Base-by-base conservation (phyloP, 1,140 invertebrate species). In the Amphibalanus amphitrite region DNA sequence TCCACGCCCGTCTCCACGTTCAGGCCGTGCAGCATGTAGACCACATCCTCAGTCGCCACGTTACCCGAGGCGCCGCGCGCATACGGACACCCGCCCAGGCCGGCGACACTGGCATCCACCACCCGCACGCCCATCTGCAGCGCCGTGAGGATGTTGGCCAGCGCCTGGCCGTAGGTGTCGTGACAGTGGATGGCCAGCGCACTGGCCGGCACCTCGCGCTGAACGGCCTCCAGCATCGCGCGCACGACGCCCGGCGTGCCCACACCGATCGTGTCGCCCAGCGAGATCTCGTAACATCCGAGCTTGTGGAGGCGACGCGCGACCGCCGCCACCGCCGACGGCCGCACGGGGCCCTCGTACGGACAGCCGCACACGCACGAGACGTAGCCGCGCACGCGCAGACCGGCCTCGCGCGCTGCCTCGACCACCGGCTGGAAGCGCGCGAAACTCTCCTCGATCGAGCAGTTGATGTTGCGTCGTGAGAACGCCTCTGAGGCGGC, bases 201-300 rank as follows among this genome's bases (percentile, higher is more conserved):
- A 59, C 91, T 82, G 15, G 85, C 80, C 0, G 88, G 85, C 0
- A 90, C 82, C 29, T 74, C 72, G 30, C 82, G 80, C 3, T 86
- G 78, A 0, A 98, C 86, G 78, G 92, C 90, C 65, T 87, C 81
- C 30, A 99, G 78, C 82, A 99, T 85, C 28, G 79, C 78, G 29
- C 85, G 82, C 74, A 97, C 90, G 29, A 86, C 87, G 1, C 88
- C 89, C 0, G 92, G 93, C 0, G 93, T 97, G 29, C 94, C 97
- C 10, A 97, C 89, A 3, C 97, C 97, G 69, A 98, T 98, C 0
- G 97, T 99, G 79, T 99, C 97, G 0, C 95, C 97, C 10, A 99
- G 80, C 8, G 94, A 97, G 59, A 99, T 86, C 82, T 98, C 95
- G 80, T 96, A 97, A 77, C 92, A 96, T 20, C 92, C 93, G 82